A percentile compares a stretch with the other conserved stretches of the same genome.
Evolutionary conservation across 2,888 invertebrate species (phyloP).

Genomic region (Xestia ashworthii): DNA sequence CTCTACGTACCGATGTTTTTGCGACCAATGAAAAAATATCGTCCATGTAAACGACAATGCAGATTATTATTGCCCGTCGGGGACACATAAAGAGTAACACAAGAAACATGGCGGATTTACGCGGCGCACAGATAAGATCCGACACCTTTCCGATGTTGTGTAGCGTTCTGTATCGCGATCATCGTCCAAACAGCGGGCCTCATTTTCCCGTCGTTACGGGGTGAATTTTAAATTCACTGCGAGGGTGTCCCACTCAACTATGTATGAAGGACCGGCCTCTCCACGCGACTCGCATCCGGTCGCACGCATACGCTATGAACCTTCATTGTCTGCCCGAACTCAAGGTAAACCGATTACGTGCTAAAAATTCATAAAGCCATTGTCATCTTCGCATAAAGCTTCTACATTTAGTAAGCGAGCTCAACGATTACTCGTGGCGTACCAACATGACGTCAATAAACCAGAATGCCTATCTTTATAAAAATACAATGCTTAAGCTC

Average conservation of each 20-base stretch:
- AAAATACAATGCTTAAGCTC: conserved; percentile 27
- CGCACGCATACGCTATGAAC: conserved; percentile 83
- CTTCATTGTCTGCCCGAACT: conserved; percentile 82
- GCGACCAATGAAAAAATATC: conserved; percentile 84
- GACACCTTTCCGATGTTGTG: conserved; percentile 60
- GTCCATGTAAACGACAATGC: conserved; percentile 85
- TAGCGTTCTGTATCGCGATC: conserved; percentile 74
- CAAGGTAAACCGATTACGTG: conserved; percentile 86
- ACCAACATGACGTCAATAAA: conserved; percentile 66
- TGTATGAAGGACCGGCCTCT: conserved; percentile 86
- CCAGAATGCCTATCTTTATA: conserved; percentile 60
- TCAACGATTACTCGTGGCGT: conserved; percentile 70
- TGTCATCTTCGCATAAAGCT: conserved; percentile 79
- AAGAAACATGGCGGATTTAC: conserved; percentile 75
- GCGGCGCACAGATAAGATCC: conserved; percentile 70
- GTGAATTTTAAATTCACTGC: conserved; percentile 86
- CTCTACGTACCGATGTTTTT: conserved; percentile 79
- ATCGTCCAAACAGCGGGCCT: conserved; percentile 81
- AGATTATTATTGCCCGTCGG: conserved; percentile 84
- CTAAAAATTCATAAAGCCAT: conserved; percentile 87
- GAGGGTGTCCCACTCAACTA: conserved; percentile 85
- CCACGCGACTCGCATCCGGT: conserved; percentile 80
- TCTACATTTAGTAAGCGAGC: conserved; percentile 80
- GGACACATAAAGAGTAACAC: conserved; percentile 82
- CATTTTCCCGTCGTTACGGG: conserved; percentile 83